Evolutionary conservation across 2,113 vertebrate genomes (phyloP).

Genomic region (Channa maculata): DNA sequence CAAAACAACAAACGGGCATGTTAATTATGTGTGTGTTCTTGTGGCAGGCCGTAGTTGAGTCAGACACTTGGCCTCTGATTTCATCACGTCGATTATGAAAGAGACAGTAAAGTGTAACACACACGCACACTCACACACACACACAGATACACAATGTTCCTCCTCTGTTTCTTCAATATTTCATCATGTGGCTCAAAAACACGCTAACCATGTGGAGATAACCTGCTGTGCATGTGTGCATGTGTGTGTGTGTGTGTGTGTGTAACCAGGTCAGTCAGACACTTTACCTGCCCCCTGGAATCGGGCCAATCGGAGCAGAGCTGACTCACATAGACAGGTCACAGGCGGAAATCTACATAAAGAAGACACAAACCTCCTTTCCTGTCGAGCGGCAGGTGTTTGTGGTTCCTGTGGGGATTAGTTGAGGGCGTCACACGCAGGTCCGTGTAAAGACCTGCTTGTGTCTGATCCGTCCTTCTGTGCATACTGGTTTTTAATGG

Average conservation of each 20-base stretch:
- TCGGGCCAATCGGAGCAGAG: slow-evolving; percentile 33
- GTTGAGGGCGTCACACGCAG: not conserved
- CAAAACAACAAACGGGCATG: slow-evolving; percentile 7
- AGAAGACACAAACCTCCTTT: slow-evolving; percentile 46
- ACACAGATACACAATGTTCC: slow-evolving; percentile 13
- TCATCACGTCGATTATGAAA: slow-evolving; percentile 79
- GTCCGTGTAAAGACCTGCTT: not conserved
- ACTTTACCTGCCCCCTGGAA: slow-evolving; percentile 44
- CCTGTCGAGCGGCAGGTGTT: slow-evolving; percentile 34
- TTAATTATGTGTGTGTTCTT: slow-evolving; percentile 40
- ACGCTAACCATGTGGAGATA: slow-evolving; percentile 74
- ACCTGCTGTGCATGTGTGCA: slow-evolving; percentile 60
- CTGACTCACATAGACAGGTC: slow-evolving; percentile 1
- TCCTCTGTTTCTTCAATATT: slow-evolving; percentile 79
- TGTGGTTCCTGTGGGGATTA: slow-evolving; percentile 45
- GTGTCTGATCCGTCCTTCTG: not conserved
- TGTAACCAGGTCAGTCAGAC: slow-evolving; percentile 54
- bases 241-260: slow-evolving; percentile 9
- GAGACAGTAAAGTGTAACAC: slow-evolving; percentile 73
- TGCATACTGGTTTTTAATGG: not conserved
- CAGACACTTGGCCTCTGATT: slow-evolving; percentile 81
- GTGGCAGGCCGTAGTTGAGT: slow-evolving; percentile 66
- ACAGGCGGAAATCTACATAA: slow-evolving; percentile 52
- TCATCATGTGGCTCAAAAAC: slow-evolving; percentile 77
- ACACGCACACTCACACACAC: slow-evolving; percentile 11